Evolutionary conservation across 2,888 invertebrate genomes (phyloP).

Genomic region (Eumerus sabulonum): DNA sequence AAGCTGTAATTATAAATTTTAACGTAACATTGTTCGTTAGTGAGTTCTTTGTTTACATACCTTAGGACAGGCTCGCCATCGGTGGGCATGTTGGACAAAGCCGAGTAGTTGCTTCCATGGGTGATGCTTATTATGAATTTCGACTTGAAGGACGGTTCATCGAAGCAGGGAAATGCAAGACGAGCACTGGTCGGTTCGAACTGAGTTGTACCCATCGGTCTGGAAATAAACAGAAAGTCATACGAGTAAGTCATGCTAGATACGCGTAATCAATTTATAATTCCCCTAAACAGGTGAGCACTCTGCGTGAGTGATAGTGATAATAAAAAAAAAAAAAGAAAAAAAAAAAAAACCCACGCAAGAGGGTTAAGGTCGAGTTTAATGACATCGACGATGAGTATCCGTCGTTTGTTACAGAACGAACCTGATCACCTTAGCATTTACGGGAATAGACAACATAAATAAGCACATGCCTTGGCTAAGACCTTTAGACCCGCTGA

Average conservation of each 20-base stretch:
- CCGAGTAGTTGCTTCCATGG: conserved; percentile 78
- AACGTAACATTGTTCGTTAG: neutral
- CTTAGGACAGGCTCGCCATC: conserved; percentile 45
- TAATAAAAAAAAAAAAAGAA: too few species aligned
- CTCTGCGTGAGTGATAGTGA: neutral
- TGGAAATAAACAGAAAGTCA: conserved; percentile 48
- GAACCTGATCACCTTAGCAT: too few species aligned
- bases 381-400: too few species aligned
- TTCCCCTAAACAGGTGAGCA: too few species aligned
- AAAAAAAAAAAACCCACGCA: too few species aligned
- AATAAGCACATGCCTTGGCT: neutral
- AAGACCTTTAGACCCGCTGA: conserved; percentile 38
- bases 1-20: conserved; percentile 9
- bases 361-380: too few species aligned
- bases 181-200: conserved; percentile 85
- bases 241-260: neutral
- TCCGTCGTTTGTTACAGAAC: too few species aligned
- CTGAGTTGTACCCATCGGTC: conserved; percentile 82
- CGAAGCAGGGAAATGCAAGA: conserved; percentile 87
- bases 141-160: conserved; percentile 86
- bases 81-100: conserved; percentile 77
- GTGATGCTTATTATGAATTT: conserved; percentile 83
- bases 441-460: too few species aligned
- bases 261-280: too few species aligned
- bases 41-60: conserved; percentile 13